Evolutionary conservation across 2,113 vertebrate species (phyloP).

Genomic region (Procavia capensis): DNA sequence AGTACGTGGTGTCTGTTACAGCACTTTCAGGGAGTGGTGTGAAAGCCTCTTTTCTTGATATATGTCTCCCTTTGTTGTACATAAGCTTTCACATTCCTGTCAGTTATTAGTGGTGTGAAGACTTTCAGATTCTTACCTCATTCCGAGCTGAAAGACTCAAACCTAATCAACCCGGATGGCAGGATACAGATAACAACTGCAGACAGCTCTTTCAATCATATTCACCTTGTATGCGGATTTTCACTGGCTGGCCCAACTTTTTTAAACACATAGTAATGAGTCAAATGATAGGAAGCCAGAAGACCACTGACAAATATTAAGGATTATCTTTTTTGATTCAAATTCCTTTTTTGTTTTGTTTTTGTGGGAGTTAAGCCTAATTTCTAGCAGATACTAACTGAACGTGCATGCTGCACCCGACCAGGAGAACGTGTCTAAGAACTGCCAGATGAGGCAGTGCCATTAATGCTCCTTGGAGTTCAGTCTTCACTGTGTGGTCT

Average conservation of each 20-base stretch:
- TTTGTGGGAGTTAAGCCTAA: conserved; percentile 41
- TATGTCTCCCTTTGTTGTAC: neutral
- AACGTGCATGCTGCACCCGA: neutral
- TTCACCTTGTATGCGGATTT: neutral
- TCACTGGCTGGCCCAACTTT: neutral
- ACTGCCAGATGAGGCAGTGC: neutral
- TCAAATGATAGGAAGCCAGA: neutral
- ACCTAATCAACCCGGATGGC: neutral
- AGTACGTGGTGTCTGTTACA: neutral
- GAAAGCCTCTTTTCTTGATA: neutral
- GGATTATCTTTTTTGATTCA: conserved; percentile 28
- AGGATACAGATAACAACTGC: neutral
- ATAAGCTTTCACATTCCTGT: neutral
- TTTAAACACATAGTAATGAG: neutral
- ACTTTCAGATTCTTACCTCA: neutral
- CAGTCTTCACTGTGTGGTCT: neutral
- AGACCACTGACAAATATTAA: neutral
- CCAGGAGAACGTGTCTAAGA: neutral
- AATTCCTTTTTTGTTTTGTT: conserved; percentile 41
- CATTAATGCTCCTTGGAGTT: neutral
- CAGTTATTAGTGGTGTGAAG: neutral
- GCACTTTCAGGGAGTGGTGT: neutral
- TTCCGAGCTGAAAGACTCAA: neutral
- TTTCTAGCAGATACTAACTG: conserved; percentile 41
- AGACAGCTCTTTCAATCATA: neutral